phyloP scores from a whole-genome alignment of 2,797 vertebrate genomes.

The Alectoris magna region DNA sequence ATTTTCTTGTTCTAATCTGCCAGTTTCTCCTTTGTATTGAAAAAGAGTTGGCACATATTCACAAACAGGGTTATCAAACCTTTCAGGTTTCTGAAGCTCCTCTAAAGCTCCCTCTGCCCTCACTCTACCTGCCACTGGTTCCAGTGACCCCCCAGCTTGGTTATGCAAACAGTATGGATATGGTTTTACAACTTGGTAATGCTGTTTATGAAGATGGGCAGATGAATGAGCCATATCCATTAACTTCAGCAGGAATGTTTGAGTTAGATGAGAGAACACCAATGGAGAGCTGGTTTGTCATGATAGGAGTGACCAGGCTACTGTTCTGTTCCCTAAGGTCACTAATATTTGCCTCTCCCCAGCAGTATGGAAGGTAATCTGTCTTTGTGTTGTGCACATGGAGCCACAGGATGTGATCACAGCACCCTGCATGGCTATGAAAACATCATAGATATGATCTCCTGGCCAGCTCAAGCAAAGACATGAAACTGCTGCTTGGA shows the following conservation, averaged over 20 bases:
- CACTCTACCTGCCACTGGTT: neutral
- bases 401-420: neutral
- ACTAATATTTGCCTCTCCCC: neutral
- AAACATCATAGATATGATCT: neutral
- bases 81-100: neutral
- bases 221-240: neutral
- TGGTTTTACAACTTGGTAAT: neutral
- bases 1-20: neutral
- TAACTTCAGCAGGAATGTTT: neutral
- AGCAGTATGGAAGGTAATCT: neutral
- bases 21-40: neutral
- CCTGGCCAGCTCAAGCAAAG: neutral
- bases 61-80: neutral
- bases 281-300: neutral
- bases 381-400: neutral
- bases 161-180: neutral
- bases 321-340: neutral
- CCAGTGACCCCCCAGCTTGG: neutral
- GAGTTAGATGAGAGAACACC: neutral
- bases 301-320: neutral
- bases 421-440: neutral
- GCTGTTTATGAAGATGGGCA: neutral
- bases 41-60: neutral
- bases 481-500: neutral
- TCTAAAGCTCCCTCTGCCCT: neutral